These are phyloP conservation scores for Dioctria linearis DNA, from an alignment of 2,888 invertebrate genomes.

Conservation along the genomic window DNA sequence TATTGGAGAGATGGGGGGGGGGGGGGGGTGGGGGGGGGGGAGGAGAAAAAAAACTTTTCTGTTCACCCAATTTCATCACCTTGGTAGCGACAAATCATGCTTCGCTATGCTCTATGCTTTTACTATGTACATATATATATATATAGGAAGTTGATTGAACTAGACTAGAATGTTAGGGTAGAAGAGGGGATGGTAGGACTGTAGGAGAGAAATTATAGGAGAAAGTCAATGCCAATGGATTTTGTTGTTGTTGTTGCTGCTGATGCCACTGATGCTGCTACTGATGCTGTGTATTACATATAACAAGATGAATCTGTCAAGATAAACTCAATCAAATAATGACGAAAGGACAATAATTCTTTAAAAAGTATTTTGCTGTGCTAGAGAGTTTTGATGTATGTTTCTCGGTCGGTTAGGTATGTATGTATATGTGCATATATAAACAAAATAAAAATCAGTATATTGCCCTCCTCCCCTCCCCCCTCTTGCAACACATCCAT, in stretches of 20 bases:
- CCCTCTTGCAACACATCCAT: no score
- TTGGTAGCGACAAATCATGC: constrained; percentile 29
- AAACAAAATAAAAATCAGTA: background rate
- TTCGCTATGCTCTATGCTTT: background rate
- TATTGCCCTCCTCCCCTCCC: background rate
- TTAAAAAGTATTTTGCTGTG: constrained; percentile 8
- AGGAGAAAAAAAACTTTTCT: constrained; percentile 10
- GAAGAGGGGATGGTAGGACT: background rate
- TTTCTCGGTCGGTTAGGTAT: no score
- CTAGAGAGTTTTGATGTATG: background rate
- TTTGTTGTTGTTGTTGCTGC: background rate
- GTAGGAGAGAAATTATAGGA: no score
- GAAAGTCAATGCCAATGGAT: constrained; percentile 1
- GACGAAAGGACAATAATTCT: constrained; percentile 39
- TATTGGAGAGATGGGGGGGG: no score
- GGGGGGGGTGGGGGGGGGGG: background rate
- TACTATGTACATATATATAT: no score
- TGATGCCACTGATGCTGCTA: no score
- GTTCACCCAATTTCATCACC: constrained; percentile 28
- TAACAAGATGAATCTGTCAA: constrained; percentile 32
- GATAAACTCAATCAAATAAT: constrained; percentile 45
- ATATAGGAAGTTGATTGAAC: no score
- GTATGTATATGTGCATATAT: no score
- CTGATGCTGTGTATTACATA: no score
- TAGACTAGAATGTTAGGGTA: background rate